Evolutionary conservation across 1,140 invertebrate species (phyloP).

Genomic region (Zaprionus vittiger): DNA sequence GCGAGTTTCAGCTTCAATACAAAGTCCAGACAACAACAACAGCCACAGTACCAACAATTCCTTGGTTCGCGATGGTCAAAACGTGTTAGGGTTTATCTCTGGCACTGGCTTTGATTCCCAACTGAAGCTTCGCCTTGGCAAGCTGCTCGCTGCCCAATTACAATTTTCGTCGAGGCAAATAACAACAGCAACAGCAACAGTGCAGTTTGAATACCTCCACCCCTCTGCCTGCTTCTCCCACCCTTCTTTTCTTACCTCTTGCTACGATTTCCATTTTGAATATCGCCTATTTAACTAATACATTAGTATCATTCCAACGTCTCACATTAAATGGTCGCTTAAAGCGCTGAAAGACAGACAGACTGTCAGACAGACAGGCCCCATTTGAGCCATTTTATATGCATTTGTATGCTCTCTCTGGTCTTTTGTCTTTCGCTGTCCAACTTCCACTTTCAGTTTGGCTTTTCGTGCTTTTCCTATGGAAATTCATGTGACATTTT

Average conservation of each 20-base stretch:
- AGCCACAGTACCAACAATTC: neutral
- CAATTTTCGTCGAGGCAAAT: constrained; percentile 1
- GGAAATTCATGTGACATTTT: constrained; percentile 55
- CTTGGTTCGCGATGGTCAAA: constrained; percentile 31
- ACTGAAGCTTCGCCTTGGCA: neutral
- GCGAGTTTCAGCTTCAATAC: constrained; percentile 60
- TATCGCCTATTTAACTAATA: constrained; percentile 16
- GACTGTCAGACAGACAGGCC: constrained; percentile 8
- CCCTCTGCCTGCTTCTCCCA: neutral
- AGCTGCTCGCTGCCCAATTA: neutral
- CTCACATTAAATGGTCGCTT: constrained; percentile 23
- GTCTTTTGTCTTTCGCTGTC: neutral
- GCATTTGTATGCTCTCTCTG: constrained; percentile 5
- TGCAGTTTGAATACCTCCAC: neutral
- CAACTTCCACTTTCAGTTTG: constrained; percentile 52
- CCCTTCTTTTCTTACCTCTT: neutral
- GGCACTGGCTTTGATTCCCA: constrained; percentile 19
- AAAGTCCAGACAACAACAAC: constrained; percentile 36
- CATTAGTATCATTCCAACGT: constrained; percentile 26
- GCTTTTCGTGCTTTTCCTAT: constrained; percentile 44
- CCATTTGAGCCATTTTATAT: constrained; percentile 25
- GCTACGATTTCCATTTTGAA: constrained; percentile 23
- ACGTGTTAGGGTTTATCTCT: constrained; percentile 55
- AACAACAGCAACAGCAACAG: neutral
- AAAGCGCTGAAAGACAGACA: constrained; percentile 36